A percentile compares a stretch with the other conserved stretches of the same genome.
Conservation (phyloP, 1,140 invertebrate species). For the Listronotus bonariensis region DNA sequence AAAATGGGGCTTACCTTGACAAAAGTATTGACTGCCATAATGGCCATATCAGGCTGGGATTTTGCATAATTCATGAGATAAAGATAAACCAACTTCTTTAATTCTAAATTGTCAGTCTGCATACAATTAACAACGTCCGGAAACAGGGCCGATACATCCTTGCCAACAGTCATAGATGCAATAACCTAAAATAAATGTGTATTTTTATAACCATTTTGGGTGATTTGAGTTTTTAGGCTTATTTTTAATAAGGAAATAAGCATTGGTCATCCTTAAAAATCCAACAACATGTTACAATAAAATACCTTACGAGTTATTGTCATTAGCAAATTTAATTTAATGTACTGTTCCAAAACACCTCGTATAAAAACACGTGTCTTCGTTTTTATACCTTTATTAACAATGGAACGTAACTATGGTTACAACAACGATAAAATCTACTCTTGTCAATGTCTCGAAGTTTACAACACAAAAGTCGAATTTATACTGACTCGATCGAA, state of each 20-base stretch:
- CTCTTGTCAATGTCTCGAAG: too few species aligned
- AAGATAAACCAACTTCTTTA: slow-evolving; percentile 99
- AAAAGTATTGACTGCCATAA: slow-evolving; percentile 99
- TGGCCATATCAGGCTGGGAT: slow-evolving; percentile 99
- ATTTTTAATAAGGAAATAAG: too few species aligned
- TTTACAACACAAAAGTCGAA: too few species aligned
- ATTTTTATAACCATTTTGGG: too few species aligned
- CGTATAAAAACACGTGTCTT: too few species aligned
- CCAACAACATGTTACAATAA: background rate
- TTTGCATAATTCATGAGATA: slow-evolving; percentile 99
- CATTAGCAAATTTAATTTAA: background rate
- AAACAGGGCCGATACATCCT: slow-evolving; percentile 94
- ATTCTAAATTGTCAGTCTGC: slow-evolving; percentile 99
- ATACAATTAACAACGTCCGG: slow-evolving; percentile 99
- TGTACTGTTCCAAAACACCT: too few species aligned
- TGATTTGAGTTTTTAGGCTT: too few species aligned
- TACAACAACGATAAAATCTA: too few species aligned
- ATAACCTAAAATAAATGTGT: slow-evolving; percentile 75
- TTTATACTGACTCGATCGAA: too few species aligned
- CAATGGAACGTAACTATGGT: too few species aligned
- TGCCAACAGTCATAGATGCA: slow-evolving; percentile 99
- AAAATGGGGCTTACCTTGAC: slow-evolving; percentile 79
- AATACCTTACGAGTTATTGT: background rate
- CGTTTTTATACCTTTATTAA: too few species aligned
- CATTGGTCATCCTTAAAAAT: too few species aligned